These are phyloP conservation scores for Notodonta ziczac DNA, from an alignment of 2,888 invertebrate species.

Conservation along the genomic window DNA sequence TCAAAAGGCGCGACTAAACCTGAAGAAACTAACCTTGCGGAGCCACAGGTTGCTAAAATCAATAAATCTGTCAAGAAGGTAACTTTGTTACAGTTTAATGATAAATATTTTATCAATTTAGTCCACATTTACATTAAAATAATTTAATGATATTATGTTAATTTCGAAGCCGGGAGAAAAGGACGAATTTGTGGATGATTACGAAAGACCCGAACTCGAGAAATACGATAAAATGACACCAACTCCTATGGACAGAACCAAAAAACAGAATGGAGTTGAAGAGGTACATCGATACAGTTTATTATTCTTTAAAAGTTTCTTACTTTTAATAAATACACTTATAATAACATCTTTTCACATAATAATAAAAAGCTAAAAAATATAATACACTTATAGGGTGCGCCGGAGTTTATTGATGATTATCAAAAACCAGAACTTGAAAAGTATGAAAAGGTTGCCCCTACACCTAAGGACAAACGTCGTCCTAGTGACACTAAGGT, in stretches of 20 bases:
- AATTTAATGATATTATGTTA: conserved; percentile 13
- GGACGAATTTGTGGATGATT: conserved; percentile 87
- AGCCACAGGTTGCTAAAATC: conserved; percentile 69
- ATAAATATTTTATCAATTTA: background rate
- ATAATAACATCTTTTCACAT: background rate
- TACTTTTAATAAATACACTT: background rate
- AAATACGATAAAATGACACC: conserved; percentile 86
- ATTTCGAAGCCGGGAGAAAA: conserved; percentile 71
- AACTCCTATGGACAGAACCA: conserved; percentile 67
- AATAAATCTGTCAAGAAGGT: conserved; percentile 74
- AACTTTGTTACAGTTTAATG: conserved; percentile 27
- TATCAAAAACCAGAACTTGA: conserved; percentile 90
- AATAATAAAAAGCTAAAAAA: conserved; percentile 9
- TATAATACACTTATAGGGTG: conserved; percentile 56
- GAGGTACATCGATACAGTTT: conserved; percentile 57
- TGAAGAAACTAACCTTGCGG: conserved; percentile 64
- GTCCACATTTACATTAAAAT: background rate
- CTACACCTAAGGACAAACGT: conserved; percentile 74
- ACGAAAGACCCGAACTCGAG: conserved; percentile 89
- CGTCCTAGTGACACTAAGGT: conserved; percentile 73
- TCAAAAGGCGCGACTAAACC: conserved; percentile 69
- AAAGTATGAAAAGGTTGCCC: conserved; percentile 85
- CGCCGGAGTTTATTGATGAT: conserved; percentile 85
- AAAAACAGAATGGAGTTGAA: conserved; percentile 75
- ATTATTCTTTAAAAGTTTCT: background rate